phyloP scores from a whole-genome alignment of 2,113 vertebrate genomes.

The Columba janthina region DNA sequence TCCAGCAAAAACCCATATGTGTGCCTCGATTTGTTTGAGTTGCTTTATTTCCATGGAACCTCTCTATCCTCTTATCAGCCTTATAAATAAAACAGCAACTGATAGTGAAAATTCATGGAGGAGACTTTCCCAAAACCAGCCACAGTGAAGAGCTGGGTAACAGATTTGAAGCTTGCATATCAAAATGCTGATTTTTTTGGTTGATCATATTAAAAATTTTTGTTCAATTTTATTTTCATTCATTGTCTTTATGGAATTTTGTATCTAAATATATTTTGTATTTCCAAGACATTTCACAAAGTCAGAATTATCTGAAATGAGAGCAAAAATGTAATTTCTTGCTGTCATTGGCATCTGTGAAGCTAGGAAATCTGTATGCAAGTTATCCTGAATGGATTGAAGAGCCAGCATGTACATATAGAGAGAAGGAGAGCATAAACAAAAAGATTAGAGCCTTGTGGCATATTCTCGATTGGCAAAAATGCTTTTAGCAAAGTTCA shows the following conservation, averaged over 20 bases:
- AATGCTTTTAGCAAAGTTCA: not conserved
- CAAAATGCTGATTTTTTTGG: not conserved
- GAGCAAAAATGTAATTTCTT: not conserved
- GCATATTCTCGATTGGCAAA: not conserved
- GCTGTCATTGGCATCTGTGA: not conserved
- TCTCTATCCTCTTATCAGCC: not conserved
- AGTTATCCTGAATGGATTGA: not conserved
- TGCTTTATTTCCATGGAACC: not conserved
- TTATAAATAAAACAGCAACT: not conserved
- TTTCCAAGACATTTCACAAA: not conserved
- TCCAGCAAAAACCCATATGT: not conserved
- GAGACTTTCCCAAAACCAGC: not conserved
- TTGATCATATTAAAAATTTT: not conserved
- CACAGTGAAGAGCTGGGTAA: not conserved
- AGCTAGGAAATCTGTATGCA: not conserved
- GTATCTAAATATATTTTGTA: not conserved
- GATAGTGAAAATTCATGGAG: not conserved
- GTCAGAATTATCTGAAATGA: not conserved
- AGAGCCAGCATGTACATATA: not conserved
- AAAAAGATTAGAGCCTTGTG: not conserved
- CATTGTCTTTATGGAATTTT: not conserved
- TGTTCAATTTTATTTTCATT: not conserved
- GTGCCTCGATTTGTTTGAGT: not conserved
- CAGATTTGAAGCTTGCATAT: not conserved
- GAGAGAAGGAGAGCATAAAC: not conserved